Evolutionary conservation across 1,140 invertebrate genomes (phyloP).

Genomic region (Bactericera cockerelli): DNA sequence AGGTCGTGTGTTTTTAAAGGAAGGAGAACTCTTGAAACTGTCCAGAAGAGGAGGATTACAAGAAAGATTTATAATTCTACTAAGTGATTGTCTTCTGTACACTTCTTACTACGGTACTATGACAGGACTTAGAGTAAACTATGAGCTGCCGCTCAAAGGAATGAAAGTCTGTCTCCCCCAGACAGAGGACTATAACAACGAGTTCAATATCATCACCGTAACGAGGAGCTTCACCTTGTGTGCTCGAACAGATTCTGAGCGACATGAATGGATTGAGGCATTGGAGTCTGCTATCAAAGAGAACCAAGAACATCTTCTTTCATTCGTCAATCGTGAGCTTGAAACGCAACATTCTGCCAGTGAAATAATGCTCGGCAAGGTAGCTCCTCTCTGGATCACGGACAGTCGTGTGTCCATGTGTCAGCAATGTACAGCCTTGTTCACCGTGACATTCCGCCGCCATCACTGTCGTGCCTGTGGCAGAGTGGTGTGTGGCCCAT

Average conservation of each 20-base stretch:
- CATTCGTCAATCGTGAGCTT: slow-evolving; percentile 33
- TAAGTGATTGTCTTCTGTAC: slow-evolving; percentile 50
- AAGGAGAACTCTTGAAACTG: slow-evolving; percentile 50
- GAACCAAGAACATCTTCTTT: slow-evolving; percentile 34
- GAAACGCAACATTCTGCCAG: slow-evolving; percentile 23
- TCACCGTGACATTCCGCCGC: slow-evolving; percentile 53
- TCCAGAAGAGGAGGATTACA: slow-evolving; percentile 49
- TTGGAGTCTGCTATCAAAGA: slow-evolving; percentile 45
- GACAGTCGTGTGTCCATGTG: slow-evolving; percentile 53
- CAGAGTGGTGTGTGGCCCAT: slow-evolving; percentile 52
- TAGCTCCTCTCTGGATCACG: slow-evolving; percentile 46
- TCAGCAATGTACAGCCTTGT: slow-evolving; percentile 52
- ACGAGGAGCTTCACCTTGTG: slow-evolving; percentile 50
- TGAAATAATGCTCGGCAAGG: slow-evolving; percentile 13
- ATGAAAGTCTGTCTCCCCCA: slow-evolving; percentile 41
- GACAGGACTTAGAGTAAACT: slow-evolving; percentile 38
- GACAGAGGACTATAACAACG: slow-evolving; percentile 36
- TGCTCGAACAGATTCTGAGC: slow-evolving; percentile 38
- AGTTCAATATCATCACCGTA: slow-evolving; percentile 43
- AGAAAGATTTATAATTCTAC: slow-evolving; percentile 52
- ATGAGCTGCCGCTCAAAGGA: slow-evolving; percentile 42
- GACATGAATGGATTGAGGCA: slow-evolving; percentile 47
- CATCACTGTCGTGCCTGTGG: slow-evolving; percentile 64
- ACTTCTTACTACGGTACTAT: slow-evolving; percentile 36
- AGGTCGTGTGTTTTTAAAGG: slow-evolving; percentile 47